Percentiles rank a stretch among this genome's conserved stretches.
Conservation (phyloP, 2,888 invertebrate species). For the Cantharis rufa region DNA sequence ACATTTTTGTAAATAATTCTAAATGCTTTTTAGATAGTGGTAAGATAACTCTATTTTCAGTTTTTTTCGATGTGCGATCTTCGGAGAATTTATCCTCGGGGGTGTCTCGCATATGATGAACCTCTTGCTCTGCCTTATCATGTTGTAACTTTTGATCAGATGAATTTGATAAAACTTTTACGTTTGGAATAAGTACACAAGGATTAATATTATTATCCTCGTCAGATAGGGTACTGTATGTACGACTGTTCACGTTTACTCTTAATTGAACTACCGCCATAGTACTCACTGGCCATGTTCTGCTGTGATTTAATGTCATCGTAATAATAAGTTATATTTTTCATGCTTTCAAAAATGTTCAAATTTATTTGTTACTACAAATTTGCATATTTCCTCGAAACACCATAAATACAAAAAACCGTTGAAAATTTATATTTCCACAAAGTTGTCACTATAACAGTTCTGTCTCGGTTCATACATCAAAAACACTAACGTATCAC, state of each 20-base stretch:
- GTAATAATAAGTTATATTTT: conserved; percentile 14
- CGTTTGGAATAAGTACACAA: not conserved
- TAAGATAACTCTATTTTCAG: conserved; percentile 37
- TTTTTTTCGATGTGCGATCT: conserved; percentile 14
- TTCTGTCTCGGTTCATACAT: not conserved
- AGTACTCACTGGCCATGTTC: conserved; percentile 55
- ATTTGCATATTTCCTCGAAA: not conserved
- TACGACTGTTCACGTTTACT: conserved; percentile 51
- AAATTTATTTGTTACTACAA: not conserved
- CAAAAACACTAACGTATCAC: not conserved
- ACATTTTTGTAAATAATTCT: conserved; percentile 45
- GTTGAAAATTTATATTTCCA: not conserved
- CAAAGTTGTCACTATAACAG: not conserved
- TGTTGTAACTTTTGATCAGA: conserved; percentile 9
- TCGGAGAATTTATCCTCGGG: conserved; percentile 14
- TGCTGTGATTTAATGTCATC: conserved; percentile 56
- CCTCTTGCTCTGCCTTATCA: conserved; percentile 8
- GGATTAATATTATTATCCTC: conserved; percentile 11
- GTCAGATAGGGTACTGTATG: conserved; percentile 50
- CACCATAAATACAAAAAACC: not conserved
- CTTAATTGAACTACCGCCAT: conserved; percentile 54
- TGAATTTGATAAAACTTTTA: not conserved
- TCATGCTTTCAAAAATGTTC: conserved; percentile 17
- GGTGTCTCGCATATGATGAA: conserved; percentile 13
- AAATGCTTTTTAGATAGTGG: conserved; percentile 45